These are phyloP conservation scores for Mus caroli DNA, from an alignment of 2,797 vertebrate species.

Conservation along the genomic window DNA sequence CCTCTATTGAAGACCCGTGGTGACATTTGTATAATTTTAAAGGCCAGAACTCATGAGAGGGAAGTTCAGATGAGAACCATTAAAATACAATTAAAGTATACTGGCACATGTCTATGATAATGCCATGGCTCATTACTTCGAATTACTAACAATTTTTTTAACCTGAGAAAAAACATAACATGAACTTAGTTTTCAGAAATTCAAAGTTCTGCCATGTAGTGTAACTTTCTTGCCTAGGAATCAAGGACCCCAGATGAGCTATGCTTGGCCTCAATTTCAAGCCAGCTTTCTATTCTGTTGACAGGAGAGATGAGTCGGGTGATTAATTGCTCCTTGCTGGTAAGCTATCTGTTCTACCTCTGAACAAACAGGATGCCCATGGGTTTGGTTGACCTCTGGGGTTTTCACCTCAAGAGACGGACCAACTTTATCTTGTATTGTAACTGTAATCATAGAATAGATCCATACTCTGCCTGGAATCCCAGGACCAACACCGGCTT, in stretches of 20 bases:
- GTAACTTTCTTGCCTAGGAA: constrained; percentile 5
- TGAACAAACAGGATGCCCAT: not conserved
- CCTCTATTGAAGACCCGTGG: not conserved
- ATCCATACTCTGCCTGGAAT: not conserved
- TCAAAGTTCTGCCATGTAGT: not conserved
- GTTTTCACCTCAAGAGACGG: not conserved
- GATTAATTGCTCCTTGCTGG: not conserved
- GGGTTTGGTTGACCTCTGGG: not conserved
- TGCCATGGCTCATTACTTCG: not conserved
- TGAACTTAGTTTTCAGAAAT: constrained; percentile 22
- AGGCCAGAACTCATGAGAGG: not conserved
- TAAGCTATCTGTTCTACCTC: not conserved
- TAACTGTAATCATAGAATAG: not conserved
- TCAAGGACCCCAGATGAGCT: not conserved
- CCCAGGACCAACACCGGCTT: not conserved
- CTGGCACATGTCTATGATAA: not conserved
- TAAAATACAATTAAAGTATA: not conserved
- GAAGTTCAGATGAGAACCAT: not conserved
- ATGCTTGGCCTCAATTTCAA: constrained; percentile 38
- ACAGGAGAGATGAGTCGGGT: not conserved
- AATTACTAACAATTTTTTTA: not conserved
- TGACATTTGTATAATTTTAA: not conserved
- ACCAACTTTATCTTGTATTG: not conserved
- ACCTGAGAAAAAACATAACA: not conserved
- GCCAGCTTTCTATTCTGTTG: not conserved